Conservation (phyloP, 2,888 invertebrate species). For the Sympetrum striolatum region DNA sequence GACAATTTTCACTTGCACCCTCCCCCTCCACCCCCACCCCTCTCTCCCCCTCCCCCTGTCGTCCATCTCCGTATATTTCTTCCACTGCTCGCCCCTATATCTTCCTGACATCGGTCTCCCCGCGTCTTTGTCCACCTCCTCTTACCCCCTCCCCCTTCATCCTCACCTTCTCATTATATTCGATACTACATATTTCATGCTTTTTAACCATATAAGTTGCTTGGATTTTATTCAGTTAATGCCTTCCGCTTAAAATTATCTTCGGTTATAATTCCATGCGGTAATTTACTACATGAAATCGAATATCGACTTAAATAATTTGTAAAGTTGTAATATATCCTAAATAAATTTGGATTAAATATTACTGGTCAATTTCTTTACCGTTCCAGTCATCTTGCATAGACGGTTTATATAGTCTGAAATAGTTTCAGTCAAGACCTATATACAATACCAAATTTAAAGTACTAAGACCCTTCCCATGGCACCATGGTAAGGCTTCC, state of each 20-base stretch:
- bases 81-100: not conserved
- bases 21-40: not conserved
- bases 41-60: not conserved
- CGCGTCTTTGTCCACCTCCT: not conserved
- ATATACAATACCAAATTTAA: too few relatives aligned
- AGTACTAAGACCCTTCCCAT: too few relatives aligned
- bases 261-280: not conserved
- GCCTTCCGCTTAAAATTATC: not conserved
- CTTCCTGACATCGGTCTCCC: not conserved
- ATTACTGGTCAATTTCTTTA: too few relatives aligned
- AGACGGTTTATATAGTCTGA: too few relatives aligned
- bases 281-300: too few relatives aligned
- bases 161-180: not conserved
- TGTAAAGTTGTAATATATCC: too few relatives aligned
- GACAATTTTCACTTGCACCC: not conserved
- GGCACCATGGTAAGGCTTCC: too few relatives aligned
- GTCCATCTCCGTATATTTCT: not conserved
- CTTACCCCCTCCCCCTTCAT: not conserved
- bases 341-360: too few relatives aligned
- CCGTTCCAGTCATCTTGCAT: too few relatives aligned
- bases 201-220: not conserved
- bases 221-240: not conserved
- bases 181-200: not conserved
- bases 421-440: too few relatives aligned
- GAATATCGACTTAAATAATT: too few relatives aligned